phyloP scores from a whole-genome alignment of 2,797 vertebrate genomes.

The Loris lydekkerianus region DNA sequence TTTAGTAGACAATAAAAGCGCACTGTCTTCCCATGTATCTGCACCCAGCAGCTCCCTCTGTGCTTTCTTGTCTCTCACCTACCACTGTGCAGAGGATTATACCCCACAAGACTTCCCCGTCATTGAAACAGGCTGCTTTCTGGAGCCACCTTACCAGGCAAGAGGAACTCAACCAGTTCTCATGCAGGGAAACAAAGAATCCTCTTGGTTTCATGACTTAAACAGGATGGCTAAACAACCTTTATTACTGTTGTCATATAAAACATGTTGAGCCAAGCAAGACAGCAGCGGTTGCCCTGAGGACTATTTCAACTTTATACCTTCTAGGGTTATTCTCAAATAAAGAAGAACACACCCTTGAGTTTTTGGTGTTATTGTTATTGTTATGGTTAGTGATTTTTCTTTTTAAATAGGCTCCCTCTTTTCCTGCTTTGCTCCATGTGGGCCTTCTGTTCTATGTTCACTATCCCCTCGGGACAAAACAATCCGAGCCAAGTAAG shows the following conservation, averaged over 20 bases:
- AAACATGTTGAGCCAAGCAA: constrained; percentile 16
- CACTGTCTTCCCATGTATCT: background rate
- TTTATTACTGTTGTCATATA: constrained; percentile 8
- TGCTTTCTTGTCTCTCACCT: constrained; percentile 43
- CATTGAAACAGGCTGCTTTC: constrained; percentile 57
- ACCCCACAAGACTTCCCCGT: constrained; percentile 64
- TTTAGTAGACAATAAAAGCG: background rate
- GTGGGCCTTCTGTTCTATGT: background rate
- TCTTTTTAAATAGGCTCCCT: background rate
- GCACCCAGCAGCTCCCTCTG: background rate
- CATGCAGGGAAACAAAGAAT: constrained; percentile 18
- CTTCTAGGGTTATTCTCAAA: background rate
- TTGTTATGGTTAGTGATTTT: rapidly evolving
- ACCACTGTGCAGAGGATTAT: background rate
- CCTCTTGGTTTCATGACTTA: constrained; percentile 19
- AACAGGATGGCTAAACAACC: background rate
- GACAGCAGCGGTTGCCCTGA: background rate
- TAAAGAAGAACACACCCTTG: background rate
- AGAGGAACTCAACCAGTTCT: background rate
- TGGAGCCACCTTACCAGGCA: background rate
- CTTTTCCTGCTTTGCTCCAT: constrained; percentile 29
- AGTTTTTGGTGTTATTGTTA: background rate
- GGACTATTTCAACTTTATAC: background rate
- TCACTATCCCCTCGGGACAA: background rate
- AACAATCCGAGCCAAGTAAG: background rate